phyloP scores from a whole-genome alignment of 2,888 invertebrate species.

The Drosophila nr. medialis region DNA sequence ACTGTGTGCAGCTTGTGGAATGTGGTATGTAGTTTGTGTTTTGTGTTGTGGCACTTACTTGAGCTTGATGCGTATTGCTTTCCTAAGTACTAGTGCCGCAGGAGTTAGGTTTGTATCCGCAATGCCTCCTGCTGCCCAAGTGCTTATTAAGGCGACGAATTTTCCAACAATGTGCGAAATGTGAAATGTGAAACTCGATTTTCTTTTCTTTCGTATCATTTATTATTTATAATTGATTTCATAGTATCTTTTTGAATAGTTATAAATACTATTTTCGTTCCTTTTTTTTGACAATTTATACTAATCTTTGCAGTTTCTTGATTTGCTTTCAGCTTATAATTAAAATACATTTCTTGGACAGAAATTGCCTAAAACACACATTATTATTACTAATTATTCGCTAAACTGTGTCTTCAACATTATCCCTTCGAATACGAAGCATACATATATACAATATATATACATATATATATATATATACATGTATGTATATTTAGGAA shows the following conservation, averaged over 20 bases:
- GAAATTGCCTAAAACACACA: conserved; percentile 69
- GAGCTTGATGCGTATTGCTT: conserved; percentile 77
- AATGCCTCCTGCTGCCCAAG: conserved; percentile 85
- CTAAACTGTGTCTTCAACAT: conserved; percentile 48
- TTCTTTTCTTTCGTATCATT: conserved; percentile 28
- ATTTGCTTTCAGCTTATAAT: conserved; percentile 59
- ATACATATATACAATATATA: conserved; percentile 27
- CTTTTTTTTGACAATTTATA: conserved; percentile 67
- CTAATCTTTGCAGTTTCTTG: conserved; percentile 71
- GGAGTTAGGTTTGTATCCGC: conserved; percentile 83
- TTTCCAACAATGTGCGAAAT: conserved; percentile 57
- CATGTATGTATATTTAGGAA: conserved; percentile 48
- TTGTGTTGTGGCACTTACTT: conserved; percentile 10
- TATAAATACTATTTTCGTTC: conserved; percentile 70
- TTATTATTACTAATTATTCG: conserved; percentile 39
- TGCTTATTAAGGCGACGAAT: conserved; percentile 86
- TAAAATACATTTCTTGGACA: conserved; percentile 59
- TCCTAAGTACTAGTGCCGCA: conserved; percentile 86
- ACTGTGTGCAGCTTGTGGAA: neutral
- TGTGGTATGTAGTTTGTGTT: neutral
- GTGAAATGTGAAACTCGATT: neutral
- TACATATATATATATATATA: conserved; percentile 18
- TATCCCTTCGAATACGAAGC: conserved; percentile 57
- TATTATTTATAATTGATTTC: conserved; percentile 62
- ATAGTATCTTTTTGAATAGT: conserved; percentile 70